A percentile compares a stretch with the other conserved stretches of the same genome.
Evolutionary conservation across 1,140 invertebrate species (phyloP).

Genomic region (Maconellicoccus hirsutus): DNA sequence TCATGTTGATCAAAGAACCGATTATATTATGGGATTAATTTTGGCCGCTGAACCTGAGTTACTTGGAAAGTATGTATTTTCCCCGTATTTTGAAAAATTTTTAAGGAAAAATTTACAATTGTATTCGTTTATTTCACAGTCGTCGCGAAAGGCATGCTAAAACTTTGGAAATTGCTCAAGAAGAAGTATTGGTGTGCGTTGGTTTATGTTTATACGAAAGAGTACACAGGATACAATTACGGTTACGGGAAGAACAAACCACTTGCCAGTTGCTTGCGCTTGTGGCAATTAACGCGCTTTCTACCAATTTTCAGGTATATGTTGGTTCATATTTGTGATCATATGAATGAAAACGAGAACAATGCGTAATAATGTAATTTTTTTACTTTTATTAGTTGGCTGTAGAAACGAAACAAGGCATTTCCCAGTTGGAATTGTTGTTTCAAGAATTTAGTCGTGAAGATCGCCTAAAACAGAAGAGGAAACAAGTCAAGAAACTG

Average conservation of each 20-base stretch:
- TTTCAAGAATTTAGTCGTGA: constrained; percentile 71
- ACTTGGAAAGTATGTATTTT: constrained; percentile 49
- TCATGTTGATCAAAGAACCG: constrained; percentile 71
- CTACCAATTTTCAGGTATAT: constrained; percentile 63
- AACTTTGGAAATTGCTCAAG: constrained; percentile 87
- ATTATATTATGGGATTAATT: constrained; percentile 77
- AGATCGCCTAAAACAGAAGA: constrained; percentile 67
- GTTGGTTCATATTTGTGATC: too few species aligned
- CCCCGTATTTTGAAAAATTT: constrained; percentile 17
- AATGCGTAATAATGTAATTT: too few species aligned
- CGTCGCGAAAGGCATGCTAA: constrained; percentile 82
- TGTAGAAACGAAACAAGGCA: constrained; percentile 75
- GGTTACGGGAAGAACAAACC: constrained; percentile 76
- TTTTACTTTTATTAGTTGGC: constrained; percentile 45
- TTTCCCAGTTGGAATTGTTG: constrained; percentile 70
- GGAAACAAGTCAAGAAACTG: constrained; percentile 74
- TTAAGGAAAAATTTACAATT: neutral
- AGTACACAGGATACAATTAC: constrained; percentile 69
- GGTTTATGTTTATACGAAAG: constrained; percentile 84
- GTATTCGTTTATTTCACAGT: constrained; percentile 32
- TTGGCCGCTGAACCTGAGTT: constrained; percentile 78
- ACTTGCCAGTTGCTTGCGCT: constrained; percentile 82
- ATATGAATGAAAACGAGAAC: too few species aligned
- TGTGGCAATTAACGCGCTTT: constrained; percentile 71
- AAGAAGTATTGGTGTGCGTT: constrained; percentile 85